Evolutionary conservation across 1,140 invertebrate genomes (phyloP).

Genomic region (Thrips palmi): DNA sequence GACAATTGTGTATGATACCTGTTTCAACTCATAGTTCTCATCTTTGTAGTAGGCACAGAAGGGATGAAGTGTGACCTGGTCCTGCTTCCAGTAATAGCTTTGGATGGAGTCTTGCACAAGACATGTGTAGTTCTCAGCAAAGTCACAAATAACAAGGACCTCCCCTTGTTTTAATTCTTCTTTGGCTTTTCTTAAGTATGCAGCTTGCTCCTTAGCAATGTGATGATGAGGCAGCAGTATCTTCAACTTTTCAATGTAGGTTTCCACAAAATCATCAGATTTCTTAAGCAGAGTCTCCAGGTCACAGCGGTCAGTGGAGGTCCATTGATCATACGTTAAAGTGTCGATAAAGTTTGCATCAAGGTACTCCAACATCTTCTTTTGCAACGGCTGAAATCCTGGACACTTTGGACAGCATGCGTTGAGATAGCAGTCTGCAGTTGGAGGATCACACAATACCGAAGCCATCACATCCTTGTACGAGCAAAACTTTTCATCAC

Average conservation of each 20-base stretch:
- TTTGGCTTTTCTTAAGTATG: slow-evolving; percentile 9
- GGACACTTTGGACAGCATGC: slow-evolving; percentile 4
- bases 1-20: slow-evolving; percentile 10
- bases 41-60: slow-evolving; percentile 14
- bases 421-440: slow-evolving; percentile 5
- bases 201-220: slow-evolving; percentile 9
- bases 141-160: slow-evolving; percentile 15
- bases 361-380: too few species aligned
- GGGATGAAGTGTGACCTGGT: slow-evolving; percentile 17
- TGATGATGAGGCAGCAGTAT: slow-evolving; percentile 9
- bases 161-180: slow-evolving; percentile 9
- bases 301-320: slow-evolving; percentile 9
- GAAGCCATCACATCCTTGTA: too few species aligned
- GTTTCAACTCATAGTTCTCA: slow-evolving; percentile 7
- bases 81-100: slow-evolving; percentile 16
- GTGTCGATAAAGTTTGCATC: too few species aligned
- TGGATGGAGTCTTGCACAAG: slow-evolving; percentile 17
- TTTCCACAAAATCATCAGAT: slow-evolving; percentile 11
- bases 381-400: too few species aligned
- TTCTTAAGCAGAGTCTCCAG: slow-evolving; percentile 10
- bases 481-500: too few species aligned
- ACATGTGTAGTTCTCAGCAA: slow-evolving; percentile 18
- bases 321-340: too few species aligned
- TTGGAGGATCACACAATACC: too few species aligned
- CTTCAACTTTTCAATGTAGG: slow-evolving; percentile 8